Evolutionary conservation across 2,113 vertebrate genomes (phyloP), one percentile per base, ranked within the genome.

Genomic region (Aptenodytes forsteri): DNA sequence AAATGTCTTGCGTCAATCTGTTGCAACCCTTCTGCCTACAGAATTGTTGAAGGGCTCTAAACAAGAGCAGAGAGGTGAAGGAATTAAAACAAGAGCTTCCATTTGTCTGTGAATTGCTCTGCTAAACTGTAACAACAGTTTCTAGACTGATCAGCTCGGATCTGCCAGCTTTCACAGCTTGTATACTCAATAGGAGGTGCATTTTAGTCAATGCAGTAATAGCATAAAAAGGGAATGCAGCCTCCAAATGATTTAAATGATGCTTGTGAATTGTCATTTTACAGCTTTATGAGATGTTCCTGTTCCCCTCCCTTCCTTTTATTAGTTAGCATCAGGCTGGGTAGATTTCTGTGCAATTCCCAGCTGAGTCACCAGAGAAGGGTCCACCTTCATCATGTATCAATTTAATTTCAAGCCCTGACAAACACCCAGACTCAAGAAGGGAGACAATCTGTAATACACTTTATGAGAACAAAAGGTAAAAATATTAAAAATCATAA

Each of bases 321-420:
- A 96, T 97, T 97, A 95, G 64, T 95, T 96, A 94, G 62, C 73
- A 96, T 90, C 95, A 96, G 93, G 58, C 88, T 96, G 91, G 81
- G 76, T 93, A 95, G 70, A 62, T 96, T 87, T 78, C 58, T 94
- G 56, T 94, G 90, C 75, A 88, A n/a, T 93, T 97, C 95, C 70
- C 73, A 90, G 78, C 89, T 88, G 95, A 97, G 64, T 94, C 78
- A 94, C 65, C 50, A 89, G 58, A 87, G 40, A 96, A 82, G 29
- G 75, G 70, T 76, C 72, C 18, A 38, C 71, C 78, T 87, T 85
- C 78, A 87, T 61, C 89, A 67, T 42, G 32, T 76, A 96, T 78
- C 92, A 95, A 92, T 97, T 91, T 96, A 79, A 97, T 98, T 98
- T 97, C 87, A 97, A 97, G 91, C 83, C 93, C 79, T 97, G 94